A percentile compares a stretch with the other conserved stretches of the same genome.
Conservation (phyloP, 2,888 invertebrate genomes). For the Anaspis maculata region DNA sequence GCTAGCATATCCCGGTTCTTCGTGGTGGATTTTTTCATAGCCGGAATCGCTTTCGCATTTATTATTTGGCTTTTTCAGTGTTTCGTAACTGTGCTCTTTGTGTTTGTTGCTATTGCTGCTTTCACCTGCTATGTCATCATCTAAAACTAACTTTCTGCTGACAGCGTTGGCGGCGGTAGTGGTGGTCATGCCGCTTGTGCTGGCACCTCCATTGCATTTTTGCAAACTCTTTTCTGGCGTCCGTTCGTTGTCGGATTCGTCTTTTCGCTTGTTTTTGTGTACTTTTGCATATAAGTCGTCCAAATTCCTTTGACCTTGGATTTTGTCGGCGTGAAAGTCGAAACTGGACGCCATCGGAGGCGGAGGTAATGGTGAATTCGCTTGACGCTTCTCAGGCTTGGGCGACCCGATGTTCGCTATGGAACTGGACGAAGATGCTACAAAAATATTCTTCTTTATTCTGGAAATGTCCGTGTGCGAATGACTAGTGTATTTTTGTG, state of each 20-base stretch:
- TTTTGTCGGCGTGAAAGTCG: conserved; percentile 41
- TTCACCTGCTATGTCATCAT: not conserved
- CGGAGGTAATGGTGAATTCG: conserved; percentile 81
- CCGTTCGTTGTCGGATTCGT: conserved; percentile 13
- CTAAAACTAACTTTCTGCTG: not conserved
- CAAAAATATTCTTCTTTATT: no score
- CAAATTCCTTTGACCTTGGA: conserved; percentile 48
- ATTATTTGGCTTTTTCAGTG: conserved; percentile 44
- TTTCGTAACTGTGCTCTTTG: conserved; percentile 53
- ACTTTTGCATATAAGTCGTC: conserved; percentile 90
- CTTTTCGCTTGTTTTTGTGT: conserved; percentile 50
- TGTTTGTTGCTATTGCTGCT: conserved; percentile 4
- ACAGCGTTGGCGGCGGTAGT: not conserved
- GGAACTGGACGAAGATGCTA: conserved; percentile 59
- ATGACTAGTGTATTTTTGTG: no score
- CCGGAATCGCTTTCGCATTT: conserved; percentile 28
- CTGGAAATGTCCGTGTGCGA: no score
- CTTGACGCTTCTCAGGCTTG: conserved; percentile 83
- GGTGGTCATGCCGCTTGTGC: not conserved
- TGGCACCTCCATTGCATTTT: not conserved
- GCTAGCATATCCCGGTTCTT: conserved; percentile 34
- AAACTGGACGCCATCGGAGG: conserved; percentile 47
- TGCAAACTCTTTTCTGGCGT: conserved; percentile 7
- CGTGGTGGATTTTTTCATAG: conserved; percentile 36
- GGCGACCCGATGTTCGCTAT: conserved; percentile 68